phyloP scores from a whole-genome alignment of 1,140 invertebrate species.

The Armadillidium nasatum region DNA sequence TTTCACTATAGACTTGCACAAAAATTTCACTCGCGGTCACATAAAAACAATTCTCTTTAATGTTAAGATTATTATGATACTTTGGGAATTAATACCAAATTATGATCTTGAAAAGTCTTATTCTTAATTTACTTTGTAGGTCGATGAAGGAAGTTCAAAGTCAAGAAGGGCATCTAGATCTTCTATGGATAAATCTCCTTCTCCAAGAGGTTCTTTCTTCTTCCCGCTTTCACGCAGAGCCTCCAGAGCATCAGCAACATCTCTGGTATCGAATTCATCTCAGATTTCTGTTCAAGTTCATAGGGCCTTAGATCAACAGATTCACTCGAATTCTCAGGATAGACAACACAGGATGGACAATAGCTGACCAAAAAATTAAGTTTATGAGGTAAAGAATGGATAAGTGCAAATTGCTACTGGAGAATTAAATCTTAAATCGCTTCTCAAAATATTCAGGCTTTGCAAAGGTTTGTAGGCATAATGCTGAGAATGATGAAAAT shows the following conservation, averaged over 20 bases:
- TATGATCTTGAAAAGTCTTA: background rate
- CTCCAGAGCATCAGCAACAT: slow-evolving; percentile 41
- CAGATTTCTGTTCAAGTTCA: slow-evolving; percentile 40
- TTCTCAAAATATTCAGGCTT: too few relatives aligned
- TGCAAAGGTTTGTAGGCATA: too few relatives aligned
- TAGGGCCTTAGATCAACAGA: background rate
- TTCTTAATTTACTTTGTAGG: slow-evolving; percentile 24
- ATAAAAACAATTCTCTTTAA: background rate
- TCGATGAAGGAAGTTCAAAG: slow-evolving; percentile 35
- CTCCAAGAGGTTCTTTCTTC: slow-evolving; percentile 44
- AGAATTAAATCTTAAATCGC: too few relatives aligned
- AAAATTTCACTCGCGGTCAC: background rate
- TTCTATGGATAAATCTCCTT: slow-evolving; percentile 40
- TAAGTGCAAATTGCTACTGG: too few relatives aligned
- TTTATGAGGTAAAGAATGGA: background rate
- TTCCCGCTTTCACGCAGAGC: slow-evolving; percentile 42
- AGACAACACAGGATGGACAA: background rate
- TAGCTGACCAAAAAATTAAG: background rate
- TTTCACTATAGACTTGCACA: too few relatives aligned
- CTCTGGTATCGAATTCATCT: slow-evolving; percentile 36
- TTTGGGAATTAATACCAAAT: background rate
- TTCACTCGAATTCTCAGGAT: background rate
- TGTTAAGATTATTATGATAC: background rate
- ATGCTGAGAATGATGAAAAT: too few relatives aligned
- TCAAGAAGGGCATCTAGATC: slow-evolving; percentile 43